phyloP scores from a whole-genome alignment of 2,113 vertebrate species.

The Cyprinus carpio region DNA sequence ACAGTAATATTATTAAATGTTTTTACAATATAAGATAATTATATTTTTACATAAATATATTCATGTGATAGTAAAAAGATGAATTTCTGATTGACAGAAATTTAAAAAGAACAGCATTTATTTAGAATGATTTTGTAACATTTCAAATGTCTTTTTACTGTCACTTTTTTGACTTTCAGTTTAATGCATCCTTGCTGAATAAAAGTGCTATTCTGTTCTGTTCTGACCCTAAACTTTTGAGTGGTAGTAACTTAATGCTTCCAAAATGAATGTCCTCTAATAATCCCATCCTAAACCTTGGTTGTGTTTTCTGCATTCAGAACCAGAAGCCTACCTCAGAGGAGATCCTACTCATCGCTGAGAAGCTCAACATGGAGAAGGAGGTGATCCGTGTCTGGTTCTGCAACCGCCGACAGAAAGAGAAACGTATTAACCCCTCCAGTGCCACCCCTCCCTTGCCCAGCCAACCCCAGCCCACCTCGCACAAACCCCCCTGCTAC shows the following conservation, averaged over 20 bases:
- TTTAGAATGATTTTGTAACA: too few relatives aligned
- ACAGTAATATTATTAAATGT: not conserved
- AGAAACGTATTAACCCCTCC: constrained; percentile 89
- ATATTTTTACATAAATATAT: too few relatives aligned
- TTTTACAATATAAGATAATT: too few relatives aligned
- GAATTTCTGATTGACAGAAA: too few relatives aligned
- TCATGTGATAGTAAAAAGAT: too few relatives aligned
- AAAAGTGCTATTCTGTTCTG: too few relatives aligned
- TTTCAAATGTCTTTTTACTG: too few relatives aligned
- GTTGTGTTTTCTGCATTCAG: constrained; percentile 61
- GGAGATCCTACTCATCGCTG: constrained; percentile 87
- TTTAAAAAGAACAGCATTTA: too few relatives aligned
- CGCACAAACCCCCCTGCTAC: constrained; percentile 84
- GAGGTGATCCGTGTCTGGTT: constrained; percentile 94
- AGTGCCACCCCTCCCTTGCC: constrained; percentile 84
- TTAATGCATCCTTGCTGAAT: too few relatives aligned
- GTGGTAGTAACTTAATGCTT: not conserved
- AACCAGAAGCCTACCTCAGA: constrained; percentile 97
- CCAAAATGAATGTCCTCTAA: not conserved
- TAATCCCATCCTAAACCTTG: not conserved
- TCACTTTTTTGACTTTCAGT: too few relatives aligned
- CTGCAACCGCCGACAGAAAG: constrained; percentile 92
- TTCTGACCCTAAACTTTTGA: not conserved
- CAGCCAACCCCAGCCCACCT: constrained; percentile 74
- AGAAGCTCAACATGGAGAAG: constrained; percentile 93